phyloP scores from a whole-genome alignment of 2,113 vertebrate species.

The Zingel zingel region DNA sequence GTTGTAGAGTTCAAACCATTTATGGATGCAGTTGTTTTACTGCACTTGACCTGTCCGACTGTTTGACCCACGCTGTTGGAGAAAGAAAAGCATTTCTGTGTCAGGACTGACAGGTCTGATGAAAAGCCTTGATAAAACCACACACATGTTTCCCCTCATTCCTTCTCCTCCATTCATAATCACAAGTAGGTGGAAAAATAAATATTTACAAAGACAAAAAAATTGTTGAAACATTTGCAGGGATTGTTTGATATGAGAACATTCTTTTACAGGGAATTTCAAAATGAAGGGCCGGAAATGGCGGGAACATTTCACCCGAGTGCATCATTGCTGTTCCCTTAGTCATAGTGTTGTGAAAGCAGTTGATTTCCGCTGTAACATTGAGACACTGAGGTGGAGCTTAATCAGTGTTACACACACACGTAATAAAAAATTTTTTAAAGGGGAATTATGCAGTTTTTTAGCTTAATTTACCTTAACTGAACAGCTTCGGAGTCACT shows the following conservation, averaged over 20 bases:
- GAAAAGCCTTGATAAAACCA: conserved; percentile 38
- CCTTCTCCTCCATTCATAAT: conserved; percentile 59
- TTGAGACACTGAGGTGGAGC: conserved; percentile 38
- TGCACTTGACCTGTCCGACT: conserved; percentile 59
- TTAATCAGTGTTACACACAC: not conserved
- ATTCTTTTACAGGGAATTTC: conserved; percentile 29
- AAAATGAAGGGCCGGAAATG: conserved; percentile 45
- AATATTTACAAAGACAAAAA: conserved; percentile 64
- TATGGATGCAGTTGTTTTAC: conserved; percentile 27
- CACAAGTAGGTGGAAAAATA: conserved; percentile 47
- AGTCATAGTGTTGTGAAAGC: conserved; percentile 61
- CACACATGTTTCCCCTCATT: conserved; percentile 45
- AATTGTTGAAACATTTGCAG: conserved; percentile 49
- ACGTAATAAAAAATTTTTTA: too few relatives aligned
- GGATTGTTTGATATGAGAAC: conserved; percentile 44
- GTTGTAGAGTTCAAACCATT: conserved; percentile 41
- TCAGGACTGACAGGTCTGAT: conserved; percentile 47
- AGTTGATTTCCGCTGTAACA: not conserved
- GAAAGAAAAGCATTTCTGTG: conserved; percentile 46
- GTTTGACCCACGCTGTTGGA: conserved; percentile 41
- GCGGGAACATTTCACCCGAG: conserved; percentile 47
- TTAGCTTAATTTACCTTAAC: too few relatives aligned
- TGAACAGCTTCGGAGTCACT: too few relatives aligned
- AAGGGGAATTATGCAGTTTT: too few relatives aligned
- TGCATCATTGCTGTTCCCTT: conserved; percentile 45